phyloP scores from a whole-genome alignment of 2,113 vertebrate genomes.

The Eleginops maclovinus region DNA sequence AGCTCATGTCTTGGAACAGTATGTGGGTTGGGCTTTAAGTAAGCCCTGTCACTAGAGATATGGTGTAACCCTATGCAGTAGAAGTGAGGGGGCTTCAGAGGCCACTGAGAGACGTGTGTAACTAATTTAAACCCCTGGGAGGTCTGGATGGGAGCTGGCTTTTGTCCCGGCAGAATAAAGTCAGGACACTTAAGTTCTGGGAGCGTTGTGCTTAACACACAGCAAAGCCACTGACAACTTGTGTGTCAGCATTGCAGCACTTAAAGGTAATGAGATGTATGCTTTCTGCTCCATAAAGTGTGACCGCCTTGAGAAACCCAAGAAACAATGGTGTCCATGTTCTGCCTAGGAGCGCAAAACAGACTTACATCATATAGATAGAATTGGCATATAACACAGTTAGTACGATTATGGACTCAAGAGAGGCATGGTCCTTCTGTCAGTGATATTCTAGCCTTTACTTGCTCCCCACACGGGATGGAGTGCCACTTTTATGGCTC shows the following conservation, averaged over 20 bases:
- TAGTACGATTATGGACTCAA: constrained; percentile 63
- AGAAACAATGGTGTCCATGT: constrained; percentile 57
- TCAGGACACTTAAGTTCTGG: constrained; percentile 60
- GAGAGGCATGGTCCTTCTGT: constrained; percentile 58
- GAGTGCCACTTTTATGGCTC: constrained; percentile 47
- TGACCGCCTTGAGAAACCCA: constrained; percentile 58
- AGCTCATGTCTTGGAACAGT: constrained; percentile 75
- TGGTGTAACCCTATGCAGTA: constrained; percentile 66
- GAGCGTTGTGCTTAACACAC: constrained; percentile 43
- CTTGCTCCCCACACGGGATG: constrained; percentile 33
- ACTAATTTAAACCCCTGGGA: constrained; percentile 82
- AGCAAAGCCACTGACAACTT: constrained; percentile 31
- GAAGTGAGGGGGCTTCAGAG: constrained; percentile 54
- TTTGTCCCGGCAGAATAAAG: constrained; percentile 66
- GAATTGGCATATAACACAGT: constrained; percentile 61
- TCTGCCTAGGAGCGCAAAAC: constrained; percentile 59
- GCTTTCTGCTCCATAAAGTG: constrained; percentile 64
- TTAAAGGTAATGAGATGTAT: constrained; percentile 75
- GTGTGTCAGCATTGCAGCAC: constrained; percentile 65
- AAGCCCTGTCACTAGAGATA: constrained; percentile 75
- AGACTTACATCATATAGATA: constrained; percentile 63
- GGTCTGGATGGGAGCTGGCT: constrained; percentile 59
- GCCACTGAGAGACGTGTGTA: constrained; percentile 55
- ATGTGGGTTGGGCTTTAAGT: constrained; percentile 80
- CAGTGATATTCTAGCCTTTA: constrained; percentile 59